Conservation (phyloP, 2,888 invertebrate species). For the Netelia melanura region DNA sequence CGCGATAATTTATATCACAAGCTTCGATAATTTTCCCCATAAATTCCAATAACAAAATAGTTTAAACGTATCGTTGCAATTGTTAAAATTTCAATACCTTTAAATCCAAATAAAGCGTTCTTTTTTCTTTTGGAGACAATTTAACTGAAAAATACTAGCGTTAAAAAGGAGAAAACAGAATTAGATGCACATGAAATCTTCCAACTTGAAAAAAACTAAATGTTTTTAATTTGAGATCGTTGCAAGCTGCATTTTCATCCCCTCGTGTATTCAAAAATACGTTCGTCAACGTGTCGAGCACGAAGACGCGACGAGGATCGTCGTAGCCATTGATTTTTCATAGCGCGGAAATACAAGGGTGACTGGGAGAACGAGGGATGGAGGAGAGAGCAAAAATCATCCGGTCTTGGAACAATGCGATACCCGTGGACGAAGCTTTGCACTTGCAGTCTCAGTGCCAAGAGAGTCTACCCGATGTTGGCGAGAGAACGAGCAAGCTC, state of each 20-base stretch:
- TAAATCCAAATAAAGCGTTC: neutral
- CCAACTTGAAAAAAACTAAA: neutral
- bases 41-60: no score
- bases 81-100: no score
- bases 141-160: neutral
- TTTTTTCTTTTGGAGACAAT: neutral
- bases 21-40: no score
- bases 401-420: constrained; percentile 57
- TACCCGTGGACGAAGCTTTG: constrained; percentile 52
- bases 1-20: neutral
- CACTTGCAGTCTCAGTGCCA: constrained; percentile 51
- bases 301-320: constrained; percentile 3
- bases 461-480: constrained; percentile 33
- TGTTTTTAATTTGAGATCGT: no score
- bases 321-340: constrained; percentile 47
- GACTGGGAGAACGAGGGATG: constrained; percentile 1
- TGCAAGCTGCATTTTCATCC: no score
- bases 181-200: neutral
- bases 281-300: neutral
- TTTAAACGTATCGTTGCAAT: neutral
- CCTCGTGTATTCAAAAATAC: neutral
- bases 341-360: constrained; percentile 13
- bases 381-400: constrained; percentile 36
- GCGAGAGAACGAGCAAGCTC: constrained; percentile 48
- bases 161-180: neutral